Percentiles rank a stretch among this genome's conserved stretches.
Evolutionary conservation across 2,888 invertebrate genomes (phyloP).

Genomic region (Piscicola geometra): DNA sequence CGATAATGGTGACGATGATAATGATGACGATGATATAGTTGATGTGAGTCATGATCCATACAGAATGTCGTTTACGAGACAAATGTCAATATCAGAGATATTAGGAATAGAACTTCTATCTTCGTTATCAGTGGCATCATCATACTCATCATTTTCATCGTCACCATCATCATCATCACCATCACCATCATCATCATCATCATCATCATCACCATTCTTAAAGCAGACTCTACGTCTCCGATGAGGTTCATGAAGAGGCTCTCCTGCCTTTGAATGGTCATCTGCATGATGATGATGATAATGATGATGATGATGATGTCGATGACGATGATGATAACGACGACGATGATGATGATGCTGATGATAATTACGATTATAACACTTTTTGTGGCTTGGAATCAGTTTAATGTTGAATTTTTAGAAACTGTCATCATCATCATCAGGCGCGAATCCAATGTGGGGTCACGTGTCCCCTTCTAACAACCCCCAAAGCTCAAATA

Average conservation of each 20-base stretch:
- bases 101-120: background rate
- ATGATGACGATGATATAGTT: conserved; percentile 34
- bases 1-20: conserved; percentile 23
- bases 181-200: background rate
- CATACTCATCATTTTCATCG: background rate
- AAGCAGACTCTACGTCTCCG: background rate
- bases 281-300: too few species aligned
- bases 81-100: conserved; percentile 20
- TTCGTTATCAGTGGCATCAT: background rate
- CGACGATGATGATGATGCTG: too few species aligned
- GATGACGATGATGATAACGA: too few species aligned
- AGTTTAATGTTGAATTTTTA: too few species aligned
- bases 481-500: too few species aligned
- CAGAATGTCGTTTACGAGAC: conserved; percentile 1
- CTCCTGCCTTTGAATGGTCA: background rate
- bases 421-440: too few species aligned
- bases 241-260: background rate
- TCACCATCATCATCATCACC: conserved; percentile 5
- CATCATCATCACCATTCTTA: background rate
- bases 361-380: too few species aligned
- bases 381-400: too few species aligned
- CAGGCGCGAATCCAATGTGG: too few species aligned
- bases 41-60: conserved; percentile 16
- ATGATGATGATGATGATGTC: too few species aligned
- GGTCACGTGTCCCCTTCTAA: too few species aligned